A percentile compares a stretch with the other conserved stretches of the same genome.
Conservation (phyloP, 2,888 invertebrate genomes). For the Dolichopus griseipennis region DNA sequence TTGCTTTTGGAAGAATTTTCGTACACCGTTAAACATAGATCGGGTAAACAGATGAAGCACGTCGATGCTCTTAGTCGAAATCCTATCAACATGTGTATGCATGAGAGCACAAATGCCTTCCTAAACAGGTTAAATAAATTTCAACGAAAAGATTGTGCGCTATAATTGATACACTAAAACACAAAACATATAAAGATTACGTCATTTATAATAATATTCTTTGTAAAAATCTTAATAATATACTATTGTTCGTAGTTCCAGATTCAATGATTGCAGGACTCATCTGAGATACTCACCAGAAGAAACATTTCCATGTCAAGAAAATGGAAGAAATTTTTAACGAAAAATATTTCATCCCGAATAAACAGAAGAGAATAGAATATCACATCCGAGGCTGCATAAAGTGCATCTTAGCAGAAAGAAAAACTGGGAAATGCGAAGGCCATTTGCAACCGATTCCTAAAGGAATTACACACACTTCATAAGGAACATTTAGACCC, state of each 20-base stretch:
- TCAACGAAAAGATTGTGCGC: conserved; percentile 15
- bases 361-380: conserved; percentile 14
- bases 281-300: conserved; percentile 20
- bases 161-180: conserved; percentile 11
- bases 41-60: too few species aligned
- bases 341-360: conserved; percentile 15
- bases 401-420: too few species aligned
- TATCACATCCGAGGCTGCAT: conserved; percentile 15
- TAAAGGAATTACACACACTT: conserved; percentile 24
- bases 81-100: too few species aligned
- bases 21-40: too few species aligned
- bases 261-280: conserved; percentile 19
- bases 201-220: too few species aligned
- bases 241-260: conserved; percentile 22
- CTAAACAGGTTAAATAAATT: conserved; percentile 12
- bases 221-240: too few species aligned
- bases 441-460: conserved; percentile 31
- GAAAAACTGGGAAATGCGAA: too few species aligned
- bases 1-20: too few species aligned
- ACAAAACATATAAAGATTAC: too few species aligned
- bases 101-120: conserved; percentile 10
- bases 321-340: conserved; percentile 19
- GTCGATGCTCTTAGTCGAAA: too few species aligned
- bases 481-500: too few species aligned
- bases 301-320: conserved; percentile 20